Conservation (phyloP, 1,140 invertebrate genomes). For the Aricia agestis region DNA sequence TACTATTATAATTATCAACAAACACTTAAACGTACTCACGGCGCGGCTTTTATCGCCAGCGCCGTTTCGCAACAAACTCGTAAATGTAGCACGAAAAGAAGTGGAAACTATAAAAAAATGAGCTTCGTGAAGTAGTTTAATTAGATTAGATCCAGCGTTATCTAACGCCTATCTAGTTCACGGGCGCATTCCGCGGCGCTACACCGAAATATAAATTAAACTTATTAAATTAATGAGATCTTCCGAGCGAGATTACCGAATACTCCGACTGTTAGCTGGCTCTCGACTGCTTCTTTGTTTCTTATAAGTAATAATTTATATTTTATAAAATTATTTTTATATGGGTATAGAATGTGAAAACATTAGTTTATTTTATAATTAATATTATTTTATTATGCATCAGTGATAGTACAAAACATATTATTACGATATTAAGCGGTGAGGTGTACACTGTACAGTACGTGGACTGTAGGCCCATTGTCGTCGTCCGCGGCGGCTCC, state of each 20-base stretch:
- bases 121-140: neutral
- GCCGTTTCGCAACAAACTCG: neutral
- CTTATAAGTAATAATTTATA: too few relatives aligned
- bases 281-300: too few relatives aligned
- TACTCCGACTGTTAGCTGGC: neutral
- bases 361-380: neutral
- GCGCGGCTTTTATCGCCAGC: neutral
- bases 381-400: too few relatives aligned
- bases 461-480: too few relatives aligned
- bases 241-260: neutral
- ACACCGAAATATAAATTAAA: neutral
- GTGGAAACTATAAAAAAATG: neutral
- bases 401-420: too few relatives aligned
- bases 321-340: neutral
- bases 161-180: neutral
- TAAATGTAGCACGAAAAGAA: neutral
- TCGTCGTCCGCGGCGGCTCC: too few relatives aligned
- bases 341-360: neutral
- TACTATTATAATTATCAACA: constrained; percentile 1
- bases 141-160: neutral
- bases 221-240: constrained; percentile 3
- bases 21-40: neutral
- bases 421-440: too few relatives aligned
- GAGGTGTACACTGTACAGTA: too few relatives aligned
- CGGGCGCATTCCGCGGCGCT: neutral